Evolutionary conservation across 1,140 invertebrate species (phyloP).

Genomic region (Brachionus koreanus): DNA sequence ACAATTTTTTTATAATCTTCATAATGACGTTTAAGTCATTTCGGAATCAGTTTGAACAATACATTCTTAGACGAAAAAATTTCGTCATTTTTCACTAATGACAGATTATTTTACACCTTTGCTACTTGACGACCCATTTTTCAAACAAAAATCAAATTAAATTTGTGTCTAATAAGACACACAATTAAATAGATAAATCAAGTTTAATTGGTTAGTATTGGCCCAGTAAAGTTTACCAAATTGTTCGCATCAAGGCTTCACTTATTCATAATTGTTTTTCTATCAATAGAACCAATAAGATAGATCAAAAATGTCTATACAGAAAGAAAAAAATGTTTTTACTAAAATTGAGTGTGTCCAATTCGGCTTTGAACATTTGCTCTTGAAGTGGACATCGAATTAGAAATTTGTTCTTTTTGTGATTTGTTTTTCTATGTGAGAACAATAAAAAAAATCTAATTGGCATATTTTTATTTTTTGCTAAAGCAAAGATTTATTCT

Average conservation of each 20-base stretch:
- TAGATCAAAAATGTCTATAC: neutral
- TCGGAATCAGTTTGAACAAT: neutral
- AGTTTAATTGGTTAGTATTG: neutral
- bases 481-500: constrained; percentile 18
- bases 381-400: neutral
- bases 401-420: neutral
- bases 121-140: neutral
- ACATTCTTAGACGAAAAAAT: neutral
- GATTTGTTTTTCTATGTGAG: neutral
- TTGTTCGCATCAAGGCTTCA: neutral
- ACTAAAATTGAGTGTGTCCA: too few relatives aligned
- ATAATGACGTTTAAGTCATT: neutral
- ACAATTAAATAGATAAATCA: neutral
- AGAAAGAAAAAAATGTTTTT: too few relatives aligned
- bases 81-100: neutral
- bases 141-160: neutral
- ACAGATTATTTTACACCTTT: neutral
- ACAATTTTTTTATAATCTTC: neutral
- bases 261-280: neutral
- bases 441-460: neutral
- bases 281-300: neutral
- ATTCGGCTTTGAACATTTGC: neutral
- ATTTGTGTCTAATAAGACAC: neutral
- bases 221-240: neutral
- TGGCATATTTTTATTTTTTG: constrained; percentile 3